Evolutionary conservation across 2,113 vertebrate species (phyloP), one percentile per base, ranked within the genome.

Genomic region (Leiothrix lutea): DNA sequence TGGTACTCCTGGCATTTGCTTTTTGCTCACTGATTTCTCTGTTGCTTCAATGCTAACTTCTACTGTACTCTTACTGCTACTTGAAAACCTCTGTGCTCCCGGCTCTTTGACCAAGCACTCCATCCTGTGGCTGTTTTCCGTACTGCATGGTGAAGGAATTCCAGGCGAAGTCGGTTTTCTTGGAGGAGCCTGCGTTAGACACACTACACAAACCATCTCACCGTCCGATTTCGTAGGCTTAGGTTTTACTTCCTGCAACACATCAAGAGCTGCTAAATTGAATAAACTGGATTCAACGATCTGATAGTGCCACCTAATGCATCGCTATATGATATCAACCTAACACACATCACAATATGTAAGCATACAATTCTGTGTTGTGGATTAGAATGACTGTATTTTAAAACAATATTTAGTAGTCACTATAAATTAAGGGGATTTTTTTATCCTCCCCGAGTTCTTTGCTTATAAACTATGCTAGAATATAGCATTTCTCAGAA

Each of bases 211-310:
- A 71, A 80, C 83, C 82, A 91, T 93, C 57, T 97, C 97, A 72
- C 71, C 47, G 25, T 96, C 97, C 88, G 98, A 22, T 71, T 98
- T 98, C 35, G 93, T 69, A 42, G 93, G 88, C 73, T 97, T 97
- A 33, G 62, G 67, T 21, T 90, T 96, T 87, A 79, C 73, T 89
- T 94, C 97, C 99, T 99, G 95, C 56, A 96, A 89, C 92, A 98
- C 28, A 80, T 80, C 9, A 93, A 70, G 80, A 90, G 88, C 86
- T 78, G 57, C 11, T 40, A 60, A 81, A 97, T 14, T 33, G 44
- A 92, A 90, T 35, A 45, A 90, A 75, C 20, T 22, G 19, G 29
- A 60, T 69, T 92, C 67, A 54, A 72, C 74, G 79, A 50, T 61
- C 60, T 74, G 33, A 86, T 9, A 84, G 57, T 64, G 66, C 38